Evolutionary conservation across 2,888 invertebrate genomes (phyloP).

Genomic region (Noctua janthe): DNA sequence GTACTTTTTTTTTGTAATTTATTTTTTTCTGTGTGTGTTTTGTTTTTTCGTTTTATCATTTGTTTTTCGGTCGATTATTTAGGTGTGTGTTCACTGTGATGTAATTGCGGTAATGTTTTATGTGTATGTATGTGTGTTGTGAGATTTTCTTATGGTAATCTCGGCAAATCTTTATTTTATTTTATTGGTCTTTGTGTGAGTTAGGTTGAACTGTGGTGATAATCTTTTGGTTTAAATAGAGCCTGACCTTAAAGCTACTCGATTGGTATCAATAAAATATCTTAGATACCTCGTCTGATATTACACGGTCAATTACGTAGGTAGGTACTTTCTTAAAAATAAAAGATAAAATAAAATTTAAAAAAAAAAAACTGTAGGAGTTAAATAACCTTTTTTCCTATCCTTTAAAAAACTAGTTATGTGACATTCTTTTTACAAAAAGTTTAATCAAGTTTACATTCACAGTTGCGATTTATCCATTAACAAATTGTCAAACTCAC

Average conservation of each 20-base stretch:
- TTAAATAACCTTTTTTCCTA: not conserved
- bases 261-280: not conserved
- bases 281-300: not conserved
- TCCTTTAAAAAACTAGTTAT: not conserved
- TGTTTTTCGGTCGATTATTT: constrained; percentile 1
- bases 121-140: constrained; percentile 41
- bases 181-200: constrained; percentile 14
- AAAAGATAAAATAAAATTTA: too few relatives aligned
- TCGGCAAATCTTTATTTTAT: constrained; percentile 16
- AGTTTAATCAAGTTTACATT: not conserved
- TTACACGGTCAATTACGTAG: not conserved
- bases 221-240: not conserved
- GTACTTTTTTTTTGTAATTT: constrained; percentile 19
- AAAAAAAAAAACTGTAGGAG: too few relatives aligned
- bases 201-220: not conserved
- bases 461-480: not conserved
- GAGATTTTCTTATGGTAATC: constrained; percentile 46
- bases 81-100: constrained; percentile 15
- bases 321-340: not conserved
- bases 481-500: constrained; percentile 2
- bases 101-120: constrained; percentile 34
- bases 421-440: not conserved
- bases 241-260: not conserved
- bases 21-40: constrained; percentile 14
- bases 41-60: constrained; percentile 21